phyloP scores from a whole-genome alignment of 2,113 vertebrate species.

The rabbit (Oryctolagus cuniculus) region DNA sequence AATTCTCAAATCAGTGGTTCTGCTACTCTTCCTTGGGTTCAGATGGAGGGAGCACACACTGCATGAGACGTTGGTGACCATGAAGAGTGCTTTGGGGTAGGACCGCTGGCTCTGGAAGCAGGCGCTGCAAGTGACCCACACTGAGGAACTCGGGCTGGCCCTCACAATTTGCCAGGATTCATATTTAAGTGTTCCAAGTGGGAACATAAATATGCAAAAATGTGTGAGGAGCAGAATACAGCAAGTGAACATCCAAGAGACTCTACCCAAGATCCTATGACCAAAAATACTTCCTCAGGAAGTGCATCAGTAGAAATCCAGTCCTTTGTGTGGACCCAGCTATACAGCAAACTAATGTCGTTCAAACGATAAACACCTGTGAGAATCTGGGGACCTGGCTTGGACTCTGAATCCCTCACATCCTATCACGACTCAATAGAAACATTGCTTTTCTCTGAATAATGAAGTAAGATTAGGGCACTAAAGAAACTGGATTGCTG shows the following conservation, averaged over 20 bases:
- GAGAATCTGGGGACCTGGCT: not conserved
- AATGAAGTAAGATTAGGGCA: not conserved
- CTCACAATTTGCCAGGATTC: not conserved
- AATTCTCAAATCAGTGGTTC: not conserved
- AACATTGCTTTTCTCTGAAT: not conserved
- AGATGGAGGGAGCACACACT: not conserved
- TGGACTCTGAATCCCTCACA: not conserved
- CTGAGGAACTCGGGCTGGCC: not conserved
- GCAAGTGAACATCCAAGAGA: not conserved
- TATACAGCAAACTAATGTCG: not conserved
- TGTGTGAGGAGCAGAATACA: not conserved
- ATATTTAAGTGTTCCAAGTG: not conserved
- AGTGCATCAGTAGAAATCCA: not conserved
- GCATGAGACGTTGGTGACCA: not conserved
- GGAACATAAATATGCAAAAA: slow-evolving; percentile 22
- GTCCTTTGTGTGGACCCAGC: not conserved
- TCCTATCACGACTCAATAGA: not conserved
- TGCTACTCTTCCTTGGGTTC: not conserved
- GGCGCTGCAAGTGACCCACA: not conserved
- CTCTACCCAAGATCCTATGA: not conserved
- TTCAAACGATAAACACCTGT: not conserved
- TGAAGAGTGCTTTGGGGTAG: not conserved
- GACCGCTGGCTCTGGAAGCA: not conserved
- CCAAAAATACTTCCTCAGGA: not conserved
- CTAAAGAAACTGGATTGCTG: slow-evolving; percentile 20